Base-by-base conservation (phyloP, 1,140 invertebrate species). In the Diachasma alloeum region DNA sequence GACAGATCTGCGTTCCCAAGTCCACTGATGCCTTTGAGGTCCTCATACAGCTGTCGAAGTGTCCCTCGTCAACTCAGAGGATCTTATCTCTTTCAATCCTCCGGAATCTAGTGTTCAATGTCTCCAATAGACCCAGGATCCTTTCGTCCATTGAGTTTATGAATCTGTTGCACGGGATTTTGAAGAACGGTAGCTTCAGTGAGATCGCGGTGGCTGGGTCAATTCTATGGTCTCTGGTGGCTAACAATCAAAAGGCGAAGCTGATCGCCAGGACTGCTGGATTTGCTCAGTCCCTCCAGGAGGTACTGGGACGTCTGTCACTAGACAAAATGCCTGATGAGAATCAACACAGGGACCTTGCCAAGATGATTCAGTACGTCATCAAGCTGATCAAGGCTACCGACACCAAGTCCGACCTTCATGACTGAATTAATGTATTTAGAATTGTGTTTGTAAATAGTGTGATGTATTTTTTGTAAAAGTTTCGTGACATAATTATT, bases 211-310 rank as follows among this genome's bases (percentile, higher is more conserved):
- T 87, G 26, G 86, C 78, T 0, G 83, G 84, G 4, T 83, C 84
- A 0, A 85, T 84, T 67, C 44, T 90, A 0, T 88, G 87, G 87
- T 84, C 88, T 0, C 48, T 90, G 17, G 76, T 89, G 8, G 81
- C 81, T 19, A 90, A 90, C 46, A 89, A 88, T 78, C 88, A 89
- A 36, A 89, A 89, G 70, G 88, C 82, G 59, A 90, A 90, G 76
- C 77, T 88, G 26, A 86, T 87, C 8, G 80, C 81, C 8, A 82
- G 87, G 5, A 85, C 78, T 44, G 81, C 84, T 19, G 87, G 88
- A 6, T 86, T 90, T 78, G 73, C 80, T 0, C 81, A 83, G 11
- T 82, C 82, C 37, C 84, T 90, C 37, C 84, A 87, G 46, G 83
- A 86, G 72, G 84, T 83, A 1, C 77, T 88, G 13, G 84, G 86